These are phyloP conservation scores for Lithophane leautieri DNA, from an alignment of 2,888 invertebrate species.

Conservation along the genomic window DNA sequence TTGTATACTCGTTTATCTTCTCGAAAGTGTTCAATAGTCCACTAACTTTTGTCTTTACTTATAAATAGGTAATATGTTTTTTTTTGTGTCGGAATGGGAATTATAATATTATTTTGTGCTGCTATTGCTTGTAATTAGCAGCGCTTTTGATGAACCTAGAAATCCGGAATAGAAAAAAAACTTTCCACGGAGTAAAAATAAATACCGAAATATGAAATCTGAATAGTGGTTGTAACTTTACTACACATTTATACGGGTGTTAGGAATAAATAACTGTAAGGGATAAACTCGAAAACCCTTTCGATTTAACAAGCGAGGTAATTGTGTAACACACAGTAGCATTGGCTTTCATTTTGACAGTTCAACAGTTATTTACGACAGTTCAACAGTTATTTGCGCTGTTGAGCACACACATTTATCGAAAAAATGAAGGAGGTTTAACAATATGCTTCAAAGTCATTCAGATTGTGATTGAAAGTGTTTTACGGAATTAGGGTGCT, in stretches of 20 bases:
- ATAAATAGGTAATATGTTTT: too few species aligned
- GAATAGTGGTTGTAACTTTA: neutral
- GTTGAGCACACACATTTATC: too few species aligned
- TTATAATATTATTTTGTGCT: neutral
- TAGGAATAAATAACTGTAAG: neutral
- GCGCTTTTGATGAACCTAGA: neutral
- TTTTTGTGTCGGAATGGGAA: neutral
- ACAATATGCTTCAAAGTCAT: too few species aligned
- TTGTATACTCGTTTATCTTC: constrained; percentile 33
- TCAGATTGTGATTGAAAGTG: too few species aligned
- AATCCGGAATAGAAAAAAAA: neutral
- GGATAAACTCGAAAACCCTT: neutral
- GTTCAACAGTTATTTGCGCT: too few species aligned
- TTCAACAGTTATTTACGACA: too few species aligned
- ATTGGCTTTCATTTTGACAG: too few species aligned
- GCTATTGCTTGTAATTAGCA: neutral
- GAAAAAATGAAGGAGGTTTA: too few species aligned
- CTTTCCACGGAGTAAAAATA: neutral
- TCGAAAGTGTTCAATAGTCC: constrained; percentile 26
- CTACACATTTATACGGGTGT: neutral
- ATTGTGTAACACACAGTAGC: too few species aligned
- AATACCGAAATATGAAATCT: neutral
- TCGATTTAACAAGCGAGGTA: too few species aligned
- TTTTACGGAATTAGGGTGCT: too few species aligned
- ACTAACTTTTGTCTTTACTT: neutral